Conservation (phyloP, 1,140 invertebrate species). For the Mesaphorura yosii region DNA sequence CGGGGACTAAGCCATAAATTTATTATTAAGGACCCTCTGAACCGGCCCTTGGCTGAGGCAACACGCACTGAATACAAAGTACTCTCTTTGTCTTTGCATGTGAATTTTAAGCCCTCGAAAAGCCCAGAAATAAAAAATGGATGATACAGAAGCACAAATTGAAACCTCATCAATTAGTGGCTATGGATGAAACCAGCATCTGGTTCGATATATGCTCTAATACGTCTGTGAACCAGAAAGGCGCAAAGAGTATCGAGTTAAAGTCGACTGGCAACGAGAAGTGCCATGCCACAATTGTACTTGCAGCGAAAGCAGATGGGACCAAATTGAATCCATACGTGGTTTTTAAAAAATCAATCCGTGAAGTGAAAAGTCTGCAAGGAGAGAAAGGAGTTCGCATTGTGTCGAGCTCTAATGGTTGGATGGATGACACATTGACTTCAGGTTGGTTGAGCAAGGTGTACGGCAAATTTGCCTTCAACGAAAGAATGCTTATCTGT, state of each 20-base stretch:
- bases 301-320: slow-evolving; percentile 28
- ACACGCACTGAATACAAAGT: too few relatives aligned
- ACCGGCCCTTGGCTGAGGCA: too few relatives aligned
- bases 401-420: slow-evolving; percentile 26
- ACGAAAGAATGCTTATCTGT: slow-evolving; percentile 24
- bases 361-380: slow-evolving; percentile 25
- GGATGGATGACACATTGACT: slow-evolving; percentile 29
- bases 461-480: slow-evolving; percentile 20
- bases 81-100: too few relatives aligned
- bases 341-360: slow-evolving; percentile 32
- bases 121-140: too few relatives aligned
- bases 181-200: slow-evolving; percentile 4
- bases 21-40: too few relatives aligned
- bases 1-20: too few relatives aligned
- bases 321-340: slow-evolving; percentile 33
- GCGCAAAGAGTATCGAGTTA: slow-evolving; percentile 13
- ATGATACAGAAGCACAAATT: too few relatives aligned
- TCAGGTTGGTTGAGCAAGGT: slow-evolving; percentile 27
- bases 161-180: too few relatives aligned
- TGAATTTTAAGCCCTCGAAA: too few relatives aligned
- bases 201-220: slow-evolving; percentile 8
- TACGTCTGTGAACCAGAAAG: slow-evolving; percentile 36
- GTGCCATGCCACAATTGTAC: slow-evolving; percentile 31
- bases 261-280: slow-evolving; percentile 33
- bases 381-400: slow-evolving; percentile 24